Conservation (phyloP, 2,113 vertebrate species). For the Lagopus muta region DNA sequence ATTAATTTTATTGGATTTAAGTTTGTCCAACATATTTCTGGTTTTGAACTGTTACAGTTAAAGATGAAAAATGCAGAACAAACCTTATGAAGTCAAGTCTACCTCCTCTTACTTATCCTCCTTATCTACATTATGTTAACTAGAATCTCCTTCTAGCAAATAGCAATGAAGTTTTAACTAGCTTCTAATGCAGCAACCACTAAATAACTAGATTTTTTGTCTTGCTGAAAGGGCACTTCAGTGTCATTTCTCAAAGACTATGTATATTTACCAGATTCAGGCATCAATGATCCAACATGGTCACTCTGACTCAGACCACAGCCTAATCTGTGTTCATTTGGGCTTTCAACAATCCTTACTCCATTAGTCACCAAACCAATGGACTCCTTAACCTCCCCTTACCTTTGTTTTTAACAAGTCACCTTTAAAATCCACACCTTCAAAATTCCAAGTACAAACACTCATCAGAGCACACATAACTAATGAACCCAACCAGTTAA, state of each 20-base stretch:
- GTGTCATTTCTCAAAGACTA: background rate
- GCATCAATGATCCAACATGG: background rate
- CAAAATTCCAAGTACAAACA: background rate
- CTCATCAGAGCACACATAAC: background rate
- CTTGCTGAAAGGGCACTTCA: background rate
- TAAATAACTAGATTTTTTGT: background rate
- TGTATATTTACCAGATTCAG: background rate
- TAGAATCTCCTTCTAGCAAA: background rate
- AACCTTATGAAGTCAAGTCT: background rate
- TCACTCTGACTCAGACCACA: background rate
- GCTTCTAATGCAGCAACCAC: background rate
- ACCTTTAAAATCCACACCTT: background rate
- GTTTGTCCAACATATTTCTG: background rate
- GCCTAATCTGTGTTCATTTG: background rate
- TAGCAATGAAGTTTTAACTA: background rate
- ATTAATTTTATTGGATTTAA: background rate
- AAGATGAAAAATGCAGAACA: background rate
- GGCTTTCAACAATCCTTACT: background rate
- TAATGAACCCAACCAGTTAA: slow-evolving; percentile 1
- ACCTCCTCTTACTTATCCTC: background rate
- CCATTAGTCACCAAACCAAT: background rate
- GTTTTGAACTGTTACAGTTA: background rate
- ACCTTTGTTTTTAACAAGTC: background rate
- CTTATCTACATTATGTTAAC: background rate
- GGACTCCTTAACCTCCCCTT: background rate